Evolutionary conservation across 2,888 invertebrate genomes (phyloP), one percentile per base, ranked within the genome.

Genomic region (Oligia latruncula): DNA sequence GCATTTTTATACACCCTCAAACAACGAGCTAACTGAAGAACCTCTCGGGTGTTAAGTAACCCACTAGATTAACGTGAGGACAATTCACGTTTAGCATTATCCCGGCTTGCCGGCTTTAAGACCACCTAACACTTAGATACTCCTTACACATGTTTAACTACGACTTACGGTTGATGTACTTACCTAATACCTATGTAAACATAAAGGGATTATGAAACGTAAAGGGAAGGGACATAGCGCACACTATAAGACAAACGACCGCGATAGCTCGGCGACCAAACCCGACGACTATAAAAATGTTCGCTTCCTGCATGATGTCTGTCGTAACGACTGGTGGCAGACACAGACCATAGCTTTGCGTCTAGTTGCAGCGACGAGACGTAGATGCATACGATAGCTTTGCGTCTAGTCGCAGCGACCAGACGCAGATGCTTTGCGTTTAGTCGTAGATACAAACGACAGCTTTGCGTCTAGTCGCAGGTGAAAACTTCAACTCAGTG

Each of bases 81-180:
- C 73, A 64, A 67, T 81, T 55, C 55, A 66, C 85, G 66, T 77
- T 77, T 17, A 70, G 62, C 40, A 77, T 75, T 82, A 86, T 52
- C 68, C 52, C 15, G 35, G 66, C 67, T 62, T 68, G 23, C 49
- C 29, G 49, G 70, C 62, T 77, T 55, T 81, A 81, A 66, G 58
- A 60, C 40, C 74, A 76, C 58, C 71, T 71, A 71, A 76, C 43
- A 49, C n/a, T 70, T 17, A 66, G 13, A 68, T n/a, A 46, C 20
- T 64, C 35, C 46, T 78, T 43, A 9, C 20, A 49, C 55, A 49
- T n/a, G n/a, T 49, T 40, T 40, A 40, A 9, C 5, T 74, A 74
- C 40, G 40, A 71, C 15, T 55, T 55, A 73, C 9, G 13, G 40
- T 35, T n/a, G n/a, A 74, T 3, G n/a, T 29, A 52, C n/a, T 60